These are phyloP conservation scores for Tetranychus truncatus DNA, from an alignment of 2,888 invertebrate genomes.

Conservation along the genomic window DNA sequence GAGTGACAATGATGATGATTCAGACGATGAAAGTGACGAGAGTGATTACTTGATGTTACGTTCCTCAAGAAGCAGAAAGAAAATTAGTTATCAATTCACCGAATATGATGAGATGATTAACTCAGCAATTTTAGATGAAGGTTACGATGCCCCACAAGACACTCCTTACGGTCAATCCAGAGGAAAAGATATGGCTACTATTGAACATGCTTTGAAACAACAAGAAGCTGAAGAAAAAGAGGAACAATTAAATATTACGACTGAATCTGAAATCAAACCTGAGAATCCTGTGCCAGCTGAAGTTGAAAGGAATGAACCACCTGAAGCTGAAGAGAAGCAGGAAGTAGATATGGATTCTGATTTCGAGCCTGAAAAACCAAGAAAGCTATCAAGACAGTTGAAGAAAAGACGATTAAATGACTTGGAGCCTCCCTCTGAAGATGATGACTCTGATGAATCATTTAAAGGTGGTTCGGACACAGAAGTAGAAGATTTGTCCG, in stretches of 20 bases:
- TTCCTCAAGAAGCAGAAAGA: constrained; percentile 25
- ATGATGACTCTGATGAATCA: constrained; percentile 71
- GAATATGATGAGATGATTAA: constrained; percentile 91
- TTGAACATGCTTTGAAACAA: constrained; percentile 5
- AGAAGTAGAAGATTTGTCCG: constrained; percentile 13
- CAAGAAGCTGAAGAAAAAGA: neutral
- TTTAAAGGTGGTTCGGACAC: constrained; percentile 19
- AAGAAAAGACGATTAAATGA: constrained; percentile 55
- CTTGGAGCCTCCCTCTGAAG: constrained; percentile 55
- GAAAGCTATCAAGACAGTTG: constrained; percentile 32
- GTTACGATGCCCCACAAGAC: constrained; percentile 8
- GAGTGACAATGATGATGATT: neutral
- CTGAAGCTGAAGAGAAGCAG: constrained; percentile 30
- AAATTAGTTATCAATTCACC: constrained; percentile 54
- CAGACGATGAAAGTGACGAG: constrained; percentile 30
- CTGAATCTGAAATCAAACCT: constrained; percentile 16
- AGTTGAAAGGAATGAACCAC: constrained; percentile 18
- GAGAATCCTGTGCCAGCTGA: constrained; percentile 15
- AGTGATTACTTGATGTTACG: constrained; percentile 23
- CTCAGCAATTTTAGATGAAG: constrained; percentile 44
- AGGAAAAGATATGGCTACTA: constrained; percentile 7
- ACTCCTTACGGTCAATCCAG: constrained; percentile 2
- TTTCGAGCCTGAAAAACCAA: constrained; percentile 21
- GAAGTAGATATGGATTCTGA: constrained; percentile 34
- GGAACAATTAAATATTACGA: neutral